Evolutionary conservation across 2,113 vertebrate species (phyloP).

Genomic region (Poecilia latipinna): DNA sequence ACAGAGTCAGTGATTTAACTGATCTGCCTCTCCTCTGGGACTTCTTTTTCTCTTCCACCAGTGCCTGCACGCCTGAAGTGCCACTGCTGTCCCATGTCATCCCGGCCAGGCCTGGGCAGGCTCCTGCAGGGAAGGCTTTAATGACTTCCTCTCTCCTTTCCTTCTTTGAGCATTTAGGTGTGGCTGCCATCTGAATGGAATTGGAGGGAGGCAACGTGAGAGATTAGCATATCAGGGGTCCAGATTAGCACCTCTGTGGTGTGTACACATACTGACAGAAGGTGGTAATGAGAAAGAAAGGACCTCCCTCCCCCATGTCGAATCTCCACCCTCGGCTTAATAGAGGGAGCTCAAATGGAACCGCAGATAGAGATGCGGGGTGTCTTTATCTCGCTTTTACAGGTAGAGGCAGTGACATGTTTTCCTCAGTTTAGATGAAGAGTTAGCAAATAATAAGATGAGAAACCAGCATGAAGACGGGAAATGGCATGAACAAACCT

Average conservation of each 20-base stretch:
- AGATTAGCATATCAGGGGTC: conserved; percentile 80
- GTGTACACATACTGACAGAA: conserved; percentile 68
- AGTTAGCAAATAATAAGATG: conserved; percentile 36
- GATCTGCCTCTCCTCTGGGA: conserved; percentile 46
- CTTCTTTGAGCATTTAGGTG: conserved; percentile 65
- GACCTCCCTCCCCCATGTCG: conserved; percentile 30
- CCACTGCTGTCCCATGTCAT: conserved; percentile 48
- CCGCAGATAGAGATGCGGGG: conserved; percentile 58
- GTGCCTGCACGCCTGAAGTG: conserved; percentile 40
- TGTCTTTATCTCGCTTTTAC: conserved; percentile 72
- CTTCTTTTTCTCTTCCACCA: conserved; percentile 13
- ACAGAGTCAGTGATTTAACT: conserved; percentile 36
- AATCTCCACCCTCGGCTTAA: conserved; percentile 50
- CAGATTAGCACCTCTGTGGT: conserved; percentile 73
- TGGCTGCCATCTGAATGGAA: conserved; percentile 63
- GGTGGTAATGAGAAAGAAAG: conserved; percentile 64
- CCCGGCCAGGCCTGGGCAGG: conserved; percentile 48
- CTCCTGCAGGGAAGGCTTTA: conserved; percentile 70
- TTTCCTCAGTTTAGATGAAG: conserved; percentile 34
- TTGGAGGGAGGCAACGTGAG: conserved; percentile 3
- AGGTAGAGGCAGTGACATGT: conserved; percentile 53
- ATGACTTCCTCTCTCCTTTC: conserved; percentile 67
- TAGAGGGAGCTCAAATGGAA: conserved; percentile 71
- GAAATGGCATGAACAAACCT: conserved; percentile 6
- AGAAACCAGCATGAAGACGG: not conserved